Percentiles rank a stretch among this genome's conserved stretches.
Evolutionary conservation across 1,140 invertebrate genomes (phyloP).

Genomic region (Portunus trituberculatus): DNA sequence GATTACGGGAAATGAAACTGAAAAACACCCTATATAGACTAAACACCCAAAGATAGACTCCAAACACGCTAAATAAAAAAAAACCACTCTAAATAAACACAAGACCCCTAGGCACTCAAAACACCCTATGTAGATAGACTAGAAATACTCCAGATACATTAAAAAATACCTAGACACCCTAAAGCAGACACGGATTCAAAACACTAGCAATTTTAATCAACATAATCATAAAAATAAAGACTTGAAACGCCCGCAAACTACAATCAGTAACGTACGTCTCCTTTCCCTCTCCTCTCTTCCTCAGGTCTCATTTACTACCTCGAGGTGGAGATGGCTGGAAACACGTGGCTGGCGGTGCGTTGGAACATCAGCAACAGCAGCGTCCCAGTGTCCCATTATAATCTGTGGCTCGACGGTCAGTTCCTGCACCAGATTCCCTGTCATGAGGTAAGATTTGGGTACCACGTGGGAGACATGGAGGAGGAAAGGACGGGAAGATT

Average conservation of each 20-base stretch:
- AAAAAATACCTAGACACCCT: no score
- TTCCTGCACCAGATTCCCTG: neutral
- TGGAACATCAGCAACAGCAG: slow-evolving; percentile 46
- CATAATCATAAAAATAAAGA: neutral
- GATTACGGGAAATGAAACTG: no score
- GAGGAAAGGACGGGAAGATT: neutral
- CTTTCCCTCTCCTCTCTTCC: neutral
- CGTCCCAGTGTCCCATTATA: slow-evolving; percentile 32
- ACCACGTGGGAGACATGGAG: neutral
- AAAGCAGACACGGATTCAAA: no score
- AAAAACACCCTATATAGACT: no score
- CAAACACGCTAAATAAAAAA: no score
- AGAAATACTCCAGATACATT: no score
- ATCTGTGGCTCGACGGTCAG: neutral
- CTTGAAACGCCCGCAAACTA: neutral
- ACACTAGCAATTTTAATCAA: no score
- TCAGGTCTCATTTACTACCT: slow-evolving; percentile 58
- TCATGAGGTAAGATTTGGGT: slow-evolving; percentile 41
- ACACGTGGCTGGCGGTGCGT: neutral
- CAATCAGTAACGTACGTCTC: neutral
- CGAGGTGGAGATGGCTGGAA: neutral
- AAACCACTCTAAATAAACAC: no score
- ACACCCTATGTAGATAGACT: neutral
- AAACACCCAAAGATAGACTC: neutral
- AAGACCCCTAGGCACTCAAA: neutral